These are phyloP conservation scores for Menura novaehollandiae DNA, from an alignment of 2,113 vertebrate genomes.

Conservation along the genomic window DNA sequence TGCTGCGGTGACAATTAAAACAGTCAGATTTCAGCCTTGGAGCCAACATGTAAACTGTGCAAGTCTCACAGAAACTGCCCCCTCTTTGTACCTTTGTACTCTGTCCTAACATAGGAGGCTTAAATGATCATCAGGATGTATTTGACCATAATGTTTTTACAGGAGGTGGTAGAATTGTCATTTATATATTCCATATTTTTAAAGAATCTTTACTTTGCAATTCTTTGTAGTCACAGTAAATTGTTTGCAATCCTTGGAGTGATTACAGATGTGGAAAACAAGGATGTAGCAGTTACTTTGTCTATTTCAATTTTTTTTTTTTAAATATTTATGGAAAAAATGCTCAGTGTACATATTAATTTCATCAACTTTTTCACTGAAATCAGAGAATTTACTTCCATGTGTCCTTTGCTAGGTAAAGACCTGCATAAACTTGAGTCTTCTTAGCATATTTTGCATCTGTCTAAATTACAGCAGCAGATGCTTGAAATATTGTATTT, in stretches of 20 bases:
- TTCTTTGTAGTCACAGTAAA: neutral
- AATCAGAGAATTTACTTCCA: neutral
- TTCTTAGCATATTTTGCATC: neutral
- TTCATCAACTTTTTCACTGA: neutral
- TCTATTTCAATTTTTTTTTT: neutral
- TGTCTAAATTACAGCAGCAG: neutral
- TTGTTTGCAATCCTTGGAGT: neutral
- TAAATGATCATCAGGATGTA: neutral
- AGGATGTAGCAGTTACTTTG: neutral
- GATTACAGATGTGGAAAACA: neutral
- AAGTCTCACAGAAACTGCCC: neutral
- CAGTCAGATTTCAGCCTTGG: neutral
- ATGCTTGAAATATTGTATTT: neutral
- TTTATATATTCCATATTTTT: neutral
- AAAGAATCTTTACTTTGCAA: neutral
- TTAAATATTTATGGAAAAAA: neutral
- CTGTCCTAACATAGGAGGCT: neutral
- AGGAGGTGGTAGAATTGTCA: neutral
- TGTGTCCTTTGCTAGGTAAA: neutral
- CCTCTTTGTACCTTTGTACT: neutral
- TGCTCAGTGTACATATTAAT: neutral
- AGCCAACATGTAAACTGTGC: neutral
- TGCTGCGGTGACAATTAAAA: neutral
- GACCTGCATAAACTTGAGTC: neutral
- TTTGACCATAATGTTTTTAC: neutral